These are phyloP conservation scores for Scelioninae gen. 2 DNA, from an alignment of 2,888 invertebrate species.

Conservation along the genomic window DNA sequence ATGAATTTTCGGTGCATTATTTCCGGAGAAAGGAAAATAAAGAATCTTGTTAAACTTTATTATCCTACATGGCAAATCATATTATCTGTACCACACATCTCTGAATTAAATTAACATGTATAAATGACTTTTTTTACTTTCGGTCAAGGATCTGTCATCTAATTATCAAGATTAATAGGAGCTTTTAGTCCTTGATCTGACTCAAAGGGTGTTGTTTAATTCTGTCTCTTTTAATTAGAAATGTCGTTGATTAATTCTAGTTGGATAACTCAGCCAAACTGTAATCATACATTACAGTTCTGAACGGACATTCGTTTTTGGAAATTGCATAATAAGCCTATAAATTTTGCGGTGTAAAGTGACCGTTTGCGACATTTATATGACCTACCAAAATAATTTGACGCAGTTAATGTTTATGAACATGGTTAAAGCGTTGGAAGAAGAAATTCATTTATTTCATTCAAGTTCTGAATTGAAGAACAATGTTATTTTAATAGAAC, in stretches of 20 bases:
- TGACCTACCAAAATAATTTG: constrained; percentile 10
- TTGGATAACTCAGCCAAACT: constrained; percentile 6
- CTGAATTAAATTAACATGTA: no score
- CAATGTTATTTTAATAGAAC: neutral
- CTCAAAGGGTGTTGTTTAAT: neutral
- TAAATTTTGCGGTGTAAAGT: constrained; percentile 21
- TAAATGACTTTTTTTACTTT: no score
- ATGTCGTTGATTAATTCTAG: constrained; percentile 22
- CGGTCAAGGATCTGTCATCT: no score
- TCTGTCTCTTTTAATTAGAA: constrained; percentile 12
- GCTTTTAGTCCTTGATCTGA: neutral
- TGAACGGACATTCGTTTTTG: constrained; percentile 15
- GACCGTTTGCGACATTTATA: constrained; percentile 12
- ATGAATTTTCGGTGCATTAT: no score
- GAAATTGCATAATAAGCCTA: constrained; percentile 23
- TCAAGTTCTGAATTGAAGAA: neutral
- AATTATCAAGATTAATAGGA: neutral
- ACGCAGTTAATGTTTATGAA: constrained; percentile 12
- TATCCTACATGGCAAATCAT: no score
- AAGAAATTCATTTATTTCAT: neutral
- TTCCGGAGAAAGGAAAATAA: no score
- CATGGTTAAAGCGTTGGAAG: neutral
- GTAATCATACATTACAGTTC: constrained; percentile 33
- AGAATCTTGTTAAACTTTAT: no score
- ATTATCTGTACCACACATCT: no score